phyloP scores from a whole-genome alignment of 2,888 invertebrate genomes.

The Diaprepes abbreviatus region DNA sequence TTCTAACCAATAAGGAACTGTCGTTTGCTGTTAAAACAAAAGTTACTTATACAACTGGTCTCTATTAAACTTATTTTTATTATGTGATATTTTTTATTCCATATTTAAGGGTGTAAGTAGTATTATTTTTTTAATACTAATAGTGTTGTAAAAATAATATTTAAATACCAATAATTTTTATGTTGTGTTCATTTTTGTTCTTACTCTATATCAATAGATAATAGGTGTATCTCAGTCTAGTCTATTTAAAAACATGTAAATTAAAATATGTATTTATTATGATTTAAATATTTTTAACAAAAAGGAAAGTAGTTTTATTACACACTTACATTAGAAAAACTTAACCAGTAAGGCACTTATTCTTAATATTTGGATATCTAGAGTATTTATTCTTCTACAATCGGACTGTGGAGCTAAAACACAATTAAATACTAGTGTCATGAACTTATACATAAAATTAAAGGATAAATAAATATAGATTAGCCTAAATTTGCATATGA shows the following conservation, averaged over 20 bases:
- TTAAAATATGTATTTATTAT: slow-evolving; percentile 24
- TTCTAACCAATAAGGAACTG: too few species aligned
- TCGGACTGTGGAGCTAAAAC: slow-evolving; percentile 64
- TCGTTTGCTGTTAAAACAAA: too few species aligned
- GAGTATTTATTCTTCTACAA: slow-evolving; percentile 57
- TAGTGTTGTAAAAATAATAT: not conserved
- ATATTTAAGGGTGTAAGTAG: not conserved
- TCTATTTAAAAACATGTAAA: slow-evolving; percentile 15
- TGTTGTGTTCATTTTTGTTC: not conserved
- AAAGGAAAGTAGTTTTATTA: slow-evolving; percentile 17
- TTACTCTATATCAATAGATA: slow-evolving; percentile 9
- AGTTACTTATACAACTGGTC: too few species aligned
- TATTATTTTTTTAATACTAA: slow-evolving; percentile 7
- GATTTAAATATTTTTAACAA: slow-evolving; percentile 26
- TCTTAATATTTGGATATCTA: slow-evolving; percentile 7
- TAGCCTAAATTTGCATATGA: too few species aligned
- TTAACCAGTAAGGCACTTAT: slow-evolving; percentile 11
- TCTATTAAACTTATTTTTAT: not conserved
- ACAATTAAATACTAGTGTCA: not conserved
- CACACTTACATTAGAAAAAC: not conserved
- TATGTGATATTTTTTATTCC: slow-evolving; percentile 19
- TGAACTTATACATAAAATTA: too few species aligned
- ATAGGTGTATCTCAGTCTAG: slow-evolving; percentile 11
- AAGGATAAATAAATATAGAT: too few species aligned
- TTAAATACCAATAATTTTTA: not conserved